A percentile compares a stretch with the other conserved stretches of the same genome.
phyloP scores from a whole-genome alignment of 2,888 invertebrate species.

The Hypselothyrea guttata region DNA sequence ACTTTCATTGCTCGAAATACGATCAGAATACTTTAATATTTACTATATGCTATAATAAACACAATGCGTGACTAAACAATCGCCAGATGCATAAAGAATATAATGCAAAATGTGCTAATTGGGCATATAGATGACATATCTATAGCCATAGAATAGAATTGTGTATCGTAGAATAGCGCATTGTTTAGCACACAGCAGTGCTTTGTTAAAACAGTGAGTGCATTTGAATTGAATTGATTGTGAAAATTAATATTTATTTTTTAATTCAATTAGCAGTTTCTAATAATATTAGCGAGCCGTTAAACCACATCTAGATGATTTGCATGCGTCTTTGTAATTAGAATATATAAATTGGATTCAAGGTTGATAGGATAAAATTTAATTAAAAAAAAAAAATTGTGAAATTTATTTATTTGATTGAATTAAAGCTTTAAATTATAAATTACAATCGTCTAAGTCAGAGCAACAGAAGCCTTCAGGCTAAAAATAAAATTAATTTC shows the following conservation, averaged over 20 bases:
- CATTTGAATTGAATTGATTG: slow-evolving; percentile 12
- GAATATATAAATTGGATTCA: too few relatives aligned
- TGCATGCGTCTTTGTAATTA: too few relatives aligned
- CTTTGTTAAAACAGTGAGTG: background rate
- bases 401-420: slow-evolving; percentile 6
- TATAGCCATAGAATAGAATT: background rate
- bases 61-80: slow-evolving; percentile 12
- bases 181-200: slow-evolving; percentile 8
- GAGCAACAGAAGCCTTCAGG: too few relatives aligned
- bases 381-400: slow-evolving; percentile 12
- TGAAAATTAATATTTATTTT: background rate
- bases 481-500: too few relatives aligned
- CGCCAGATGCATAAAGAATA: slow-evolving; percentile 7
- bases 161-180: slow-evolving; percentile 4
- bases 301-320: too few relatives aligned
- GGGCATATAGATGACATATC: background rate
- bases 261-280: slow-evolving; percentile 38
- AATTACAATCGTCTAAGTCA: too few relatives aligned
- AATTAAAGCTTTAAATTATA: too few relatives aligned
- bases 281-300: too few relatives aligned
- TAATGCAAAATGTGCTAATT: slow-evolving; percentile 41
- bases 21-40: slow-evolving; percentile 4
- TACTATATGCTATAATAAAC: background rate
- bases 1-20: slow-evolving; percentile 34
- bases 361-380: slow-evolving; percentile 2